Percentiles rank a stretch among this genome's conserved stretches.
Conservation (phyloP, 2,113 vertebrate species). For the Cynoglossus semilaevis region DNA sequence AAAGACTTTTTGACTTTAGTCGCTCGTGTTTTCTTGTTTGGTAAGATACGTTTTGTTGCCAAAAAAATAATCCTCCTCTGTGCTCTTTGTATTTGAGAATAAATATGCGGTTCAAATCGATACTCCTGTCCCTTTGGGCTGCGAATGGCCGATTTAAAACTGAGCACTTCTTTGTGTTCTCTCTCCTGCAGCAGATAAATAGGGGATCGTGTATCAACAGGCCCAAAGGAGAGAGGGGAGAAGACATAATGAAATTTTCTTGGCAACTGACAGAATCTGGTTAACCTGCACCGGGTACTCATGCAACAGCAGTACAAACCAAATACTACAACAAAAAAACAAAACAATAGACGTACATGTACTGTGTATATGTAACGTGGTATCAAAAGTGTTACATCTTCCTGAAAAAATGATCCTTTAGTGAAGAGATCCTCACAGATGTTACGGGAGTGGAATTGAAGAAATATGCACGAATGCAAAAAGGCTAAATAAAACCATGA, state of each 20-base stretch:
- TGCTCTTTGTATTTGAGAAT: slow-evolving; percentile 1
- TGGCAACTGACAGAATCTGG: slow-evolving; percentile 35
- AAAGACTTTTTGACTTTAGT: no score
- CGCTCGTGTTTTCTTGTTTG: no score
- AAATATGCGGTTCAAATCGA: slow-evolving; percentile 8
- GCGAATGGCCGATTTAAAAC: slow-evolving; percentile 15
- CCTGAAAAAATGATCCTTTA: no score
- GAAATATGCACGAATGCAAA: no score
- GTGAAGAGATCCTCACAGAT: no score
- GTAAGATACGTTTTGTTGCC: neutral
- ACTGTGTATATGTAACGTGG: no score
- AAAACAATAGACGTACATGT: no score
- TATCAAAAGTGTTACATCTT: no score
- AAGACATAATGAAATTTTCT: slow-evolving; percentile 24
- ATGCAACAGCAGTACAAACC: slow-evolving; percentile 14
- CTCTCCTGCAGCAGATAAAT: slow-evolving; percentile 40
- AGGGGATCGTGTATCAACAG: slow-evolving; percentile 66
- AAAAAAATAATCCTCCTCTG: neutral
- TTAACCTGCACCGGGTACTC: slow-evolving; percentile 8
- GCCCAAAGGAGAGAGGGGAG: slow-evolving; percentile 18
- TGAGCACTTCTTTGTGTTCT: slow-evolving; percentile 15
- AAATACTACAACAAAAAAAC: no score
- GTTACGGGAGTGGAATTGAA: no score
- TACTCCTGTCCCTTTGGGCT: neutral
- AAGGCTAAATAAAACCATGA: no score